Conservation (phyloP, 1,140 invertebrate genomes). For the Carcinoscorpius rotundicauda region DNA sequence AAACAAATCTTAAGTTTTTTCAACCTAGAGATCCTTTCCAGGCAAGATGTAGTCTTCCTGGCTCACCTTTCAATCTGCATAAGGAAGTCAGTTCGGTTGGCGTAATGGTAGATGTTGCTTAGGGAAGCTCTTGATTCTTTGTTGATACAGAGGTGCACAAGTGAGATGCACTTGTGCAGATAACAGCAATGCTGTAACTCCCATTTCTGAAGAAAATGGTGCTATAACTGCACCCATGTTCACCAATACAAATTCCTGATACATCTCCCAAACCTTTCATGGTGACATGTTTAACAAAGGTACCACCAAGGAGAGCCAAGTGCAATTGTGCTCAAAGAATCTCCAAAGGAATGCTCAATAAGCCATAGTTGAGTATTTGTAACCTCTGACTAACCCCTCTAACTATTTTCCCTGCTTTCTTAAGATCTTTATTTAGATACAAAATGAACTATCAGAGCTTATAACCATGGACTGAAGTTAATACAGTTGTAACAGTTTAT, state of each 20-base stretch:
- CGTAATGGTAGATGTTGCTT: conserved; percentile 50
- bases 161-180: conserved; percentile 94
- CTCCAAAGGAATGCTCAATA: conserved; percentile 14
- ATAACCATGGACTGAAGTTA: no score
- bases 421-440: no score
- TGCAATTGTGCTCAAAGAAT: conserved; percentile 51
- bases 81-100: conserved; percentile 78
- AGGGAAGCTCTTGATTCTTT: conserved; percentile 79
- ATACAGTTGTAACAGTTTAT: no score
- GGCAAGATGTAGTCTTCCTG: conserved; percentile 90
- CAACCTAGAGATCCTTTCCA: conserved; percentile 37
- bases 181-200: conserved; percentile 92
- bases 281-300: conserved; percentile 61
- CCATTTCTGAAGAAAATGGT: conserved; percentile 94
- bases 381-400: no score
- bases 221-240: conserved; percentile 83
- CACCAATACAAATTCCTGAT: conserved; percentile 52
- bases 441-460: no score
- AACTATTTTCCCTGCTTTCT: no score
- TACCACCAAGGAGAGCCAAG: conserved; percentile 68
- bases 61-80: conserved; percentile 85
- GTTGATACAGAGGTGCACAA: conserved; percentile 87
- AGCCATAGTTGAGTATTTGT: no score
- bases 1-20: no score
- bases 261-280: conserved; percentile 84